Base-by-base conservation (phyloP, 2,888 invertebrate species). In the Ellobium chinense region DNA sequence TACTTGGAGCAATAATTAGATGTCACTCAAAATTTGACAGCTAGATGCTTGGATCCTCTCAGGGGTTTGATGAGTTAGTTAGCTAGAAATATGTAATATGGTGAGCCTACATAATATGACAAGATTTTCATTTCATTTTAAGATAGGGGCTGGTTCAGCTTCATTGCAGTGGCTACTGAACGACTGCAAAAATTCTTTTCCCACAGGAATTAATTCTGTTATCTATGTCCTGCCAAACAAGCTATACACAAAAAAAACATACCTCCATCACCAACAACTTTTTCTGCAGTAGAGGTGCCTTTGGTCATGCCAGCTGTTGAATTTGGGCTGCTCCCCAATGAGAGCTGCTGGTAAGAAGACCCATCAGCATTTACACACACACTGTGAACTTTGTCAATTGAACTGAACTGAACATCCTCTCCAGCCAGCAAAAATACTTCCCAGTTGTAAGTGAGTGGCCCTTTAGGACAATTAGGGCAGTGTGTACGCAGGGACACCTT, bases 401-500 rank as follows among this genome's bases (percentile, higher is more conserved):
- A 65, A 80, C 80, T 75, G 1, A 24, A 1, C 12, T 66, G 34
- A 74, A 36, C 27, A 34, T 82, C 66, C 12, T 62, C 31, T 0
- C 75, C 75, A 5, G 29, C 24, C 29, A 84, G 54, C 27, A 65
- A 34, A 18, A 46, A 83, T 27, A 89, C 78, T 9, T 77, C 78
- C 91, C 91, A 91, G 14, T 78, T 68, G 77, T 88, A 91, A 0
- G 76, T 75, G n/a, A 87, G 70, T 5, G 79, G 76, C 4, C 73
- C 54, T 3, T 68, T 68, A 0, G 72, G 56, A 82, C 88, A 89
- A 12, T 9, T 54, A 3, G 74, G 75, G 78, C 90, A 91, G 1
- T 82, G 84, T 2, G 88, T 86, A 54, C 85, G 85, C 27, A 91
- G 74, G 0, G 88, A 85, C 37, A 91, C 83, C 60, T 88, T 87